Evolutionary conservation across 1,140 invertebrate species (phyloP).

Genomic region (Cyclargus thomasi): DNA sequence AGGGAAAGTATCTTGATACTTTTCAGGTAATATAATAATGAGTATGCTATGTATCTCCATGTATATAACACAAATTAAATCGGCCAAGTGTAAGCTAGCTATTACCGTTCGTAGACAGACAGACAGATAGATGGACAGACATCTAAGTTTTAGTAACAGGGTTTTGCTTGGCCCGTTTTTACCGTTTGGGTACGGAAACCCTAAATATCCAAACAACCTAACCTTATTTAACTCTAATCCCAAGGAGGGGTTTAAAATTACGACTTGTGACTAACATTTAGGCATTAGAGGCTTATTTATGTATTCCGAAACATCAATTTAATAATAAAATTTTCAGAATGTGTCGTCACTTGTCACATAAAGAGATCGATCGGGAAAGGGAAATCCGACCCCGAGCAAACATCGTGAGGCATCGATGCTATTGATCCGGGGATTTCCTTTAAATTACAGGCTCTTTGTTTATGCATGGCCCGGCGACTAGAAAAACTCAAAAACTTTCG

Average conservation of each 20-base stretch:
- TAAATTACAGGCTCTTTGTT: neutral
- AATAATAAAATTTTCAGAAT: neutral
- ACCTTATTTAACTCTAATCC: no score
- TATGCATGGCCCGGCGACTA: neutral
- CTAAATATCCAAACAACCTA: no score
- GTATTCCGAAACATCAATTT: no score
- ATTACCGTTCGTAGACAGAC: no score
- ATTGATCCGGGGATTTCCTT: neutral
- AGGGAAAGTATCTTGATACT: neutral
- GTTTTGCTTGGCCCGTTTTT: no score
- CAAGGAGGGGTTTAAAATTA: no score
- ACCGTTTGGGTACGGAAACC: no score
- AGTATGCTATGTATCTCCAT: neutral
- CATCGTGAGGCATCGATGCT: neutral
- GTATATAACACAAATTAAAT: constrained; percentile 2
- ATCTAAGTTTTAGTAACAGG: no score
- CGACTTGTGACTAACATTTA: no score
- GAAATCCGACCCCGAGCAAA: neutral
- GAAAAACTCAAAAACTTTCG: neutral
- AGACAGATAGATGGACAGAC: no score
- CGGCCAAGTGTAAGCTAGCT: no score
- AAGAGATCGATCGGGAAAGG: constrained; percentile 9
- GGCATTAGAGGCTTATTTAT: no score
- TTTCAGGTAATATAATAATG: neutral
- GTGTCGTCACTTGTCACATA: constrained; percentile 17